These are phyloP conservation scores for Buceros bicornis DNA, from an alignment of 2,797 vertebrate genomes.

Conservation along the genomic window DNA sequence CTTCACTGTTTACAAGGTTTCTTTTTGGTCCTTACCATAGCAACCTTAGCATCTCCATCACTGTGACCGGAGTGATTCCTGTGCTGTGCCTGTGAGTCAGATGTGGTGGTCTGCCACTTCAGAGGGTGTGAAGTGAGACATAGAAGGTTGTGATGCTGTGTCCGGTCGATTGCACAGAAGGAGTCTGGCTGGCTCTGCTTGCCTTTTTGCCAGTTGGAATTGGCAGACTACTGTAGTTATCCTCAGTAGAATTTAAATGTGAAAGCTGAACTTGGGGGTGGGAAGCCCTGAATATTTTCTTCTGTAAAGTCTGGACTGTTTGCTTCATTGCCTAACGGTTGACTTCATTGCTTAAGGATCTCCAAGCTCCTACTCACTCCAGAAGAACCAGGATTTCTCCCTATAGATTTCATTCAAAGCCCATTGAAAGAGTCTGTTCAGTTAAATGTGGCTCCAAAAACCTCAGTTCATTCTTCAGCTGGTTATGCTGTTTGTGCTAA, in stretches of 20 bases:
- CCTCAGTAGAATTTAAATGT: slow-evolving; percentile 49
- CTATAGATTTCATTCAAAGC: background rate
- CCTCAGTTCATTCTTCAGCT: background rate
- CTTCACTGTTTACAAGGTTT: background rate
- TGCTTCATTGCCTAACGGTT: slow-evolving; percentile 27
- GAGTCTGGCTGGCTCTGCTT: slow-evolving; percentile 32
- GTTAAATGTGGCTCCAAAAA: background rate
- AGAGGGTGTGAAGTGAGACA: background rate
- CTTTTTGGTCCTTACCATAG: background rate
- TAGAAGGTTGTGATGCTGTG: background rate
- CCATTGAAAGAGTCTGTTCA: background rate
- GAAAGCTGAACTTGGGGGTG: slow-evolving; percentile 55
- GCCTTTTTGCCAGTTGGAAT: background rate
- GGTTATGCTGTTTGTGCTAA: background rate
- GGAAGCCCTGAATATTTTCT: slow-evolving; percentile 39
- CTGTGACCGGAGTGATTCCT: background rate
- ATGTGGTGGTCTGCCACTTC: slow-evolving; percentile 15
- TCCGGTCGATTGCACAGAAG: slow-evolving; percentile 37
- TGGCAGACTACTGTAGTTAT: slow-evolving; percentile 32
- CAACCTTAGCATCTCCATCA: background rate
- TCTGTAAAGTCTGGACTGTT: background rate
- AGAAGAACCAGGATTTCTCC: slow-evolving; percentile 11
- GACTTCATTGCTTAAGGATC: slow-evolving; percentile 35
- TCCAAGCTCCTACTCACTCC: background rate
- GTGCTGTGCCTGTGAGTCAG: background rate